Evolutionary conservation across 2,888 invertebrate species (phyloP).

Genomic region (Diaperis boleti): DNA sequence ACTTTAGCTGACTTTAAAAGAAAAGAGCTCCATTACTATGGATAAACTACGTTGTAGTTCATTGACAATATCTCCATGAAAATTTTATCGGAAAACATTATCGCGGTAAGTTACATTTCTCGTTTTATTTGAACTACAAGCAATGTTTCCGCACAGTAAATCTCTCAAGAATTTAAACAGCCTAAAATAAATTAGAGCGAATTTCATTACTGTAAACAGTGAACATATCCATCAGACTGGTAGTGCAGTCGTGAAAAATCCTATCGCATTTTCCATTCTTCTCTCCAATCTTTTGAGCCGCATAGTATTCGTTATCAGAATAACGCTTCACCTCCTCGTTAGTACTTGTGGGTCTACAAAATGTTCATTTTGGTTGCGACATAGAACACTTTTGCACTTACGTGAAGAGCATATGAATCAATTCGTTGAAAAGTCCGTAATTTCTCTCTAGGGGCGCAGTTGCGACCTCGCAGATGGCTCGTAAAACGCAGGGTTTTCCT

Average conservation of each 20-base stretch:
- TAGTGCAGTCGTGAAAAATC: conserved; percentile 49
- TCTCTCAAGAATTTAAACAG: background rate
- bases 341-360: conserved; percentile 66
- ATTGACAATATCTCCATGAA: no score
- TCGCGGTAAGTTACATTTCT: background rate
- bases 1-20: no score
- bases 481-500: conserved; percentile 74
- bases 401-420: conserved; percentile 77
- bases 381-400: conserved; percentile 66
- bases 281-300: conserved; percentile 69
- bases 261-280: conserved; percentile 47
- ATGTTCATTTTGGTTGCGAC: background rate
- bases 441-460: conserved; percentile 71
- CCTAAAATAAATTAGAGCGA: conserved; percentile 1
- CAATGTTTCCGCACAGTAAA: background rate
- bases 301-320: conserved; percentile 66
- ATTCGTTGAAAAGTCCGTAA: conserved; percentile 74
- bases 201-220: conserved; percentile 18
- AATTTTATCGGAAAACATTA: no score
- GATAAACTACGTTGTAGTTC: no score
- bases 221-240: conserved; percentile 40
- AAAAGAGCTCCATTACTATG: no score
- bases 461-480: conserved; percentile 77
- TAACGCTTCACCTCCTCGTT: conserved; percentile 55
- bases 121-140: background rate